Evolutionary conservation across 2,797 vertebrate species (phyloP).

Genomic region (Leuciscus waleckii): DNA sequence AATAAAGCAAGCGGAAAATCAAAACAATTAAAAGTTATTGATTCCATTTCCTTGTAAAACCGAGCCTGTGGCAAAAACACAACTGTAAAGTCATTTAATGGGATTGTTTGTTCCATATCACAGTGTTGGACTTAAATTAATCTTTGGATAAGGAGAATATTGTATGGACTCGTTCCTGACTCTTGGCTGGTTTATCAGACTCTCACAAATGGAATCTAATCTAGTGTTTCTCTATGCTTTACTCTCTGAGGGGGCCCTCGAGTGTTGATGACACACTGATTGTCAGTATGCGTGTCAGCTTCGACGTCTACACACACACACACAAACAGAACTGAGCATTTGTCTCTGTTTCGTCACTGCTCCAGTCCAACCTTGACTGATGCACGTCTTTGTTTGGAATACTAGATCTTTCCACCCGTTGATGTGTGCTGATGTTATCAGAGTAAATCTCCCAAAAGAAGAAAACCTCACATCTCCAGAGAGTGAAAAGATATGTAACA

Average conservation of each 20-base stretch:
- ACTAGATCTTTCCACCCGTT: slow-evolving; percentile 56
- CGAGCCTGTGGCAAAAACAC: neutral
- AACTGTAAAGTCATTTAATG: slow-evolving; percentile 20
- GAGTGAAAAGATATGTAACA: slow-evolving; percentile 55
- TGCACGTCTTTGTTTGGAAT: slow-evolving; percentile 55
- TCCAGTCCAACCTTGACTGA: slow-evolving; percentile 43
- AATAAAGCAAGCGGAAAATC: slow-evolving; percentile 15
- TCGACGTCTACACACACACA: slow-evolving; percentile 63
- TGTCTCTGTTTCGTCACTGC: slow-evolving; percentile 51
- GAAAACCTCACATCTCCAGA: slow-evolving; percentile 52
- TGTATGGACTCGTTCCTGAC: slow-evolving; percentile 32
- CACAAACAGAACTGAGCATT: slow-evolving; percentile 35
- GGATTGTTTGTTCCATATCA: slow-evolving; percentile 19
- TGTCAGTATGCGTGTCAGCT: slow-evolving; percentile 76
- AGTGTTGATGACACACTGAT: slow-evolving; percentile 71
- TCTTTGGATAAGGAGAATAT: slow-evolving; percentile 18
- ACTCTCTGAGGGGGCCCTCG: slow-evolving; percentile 52
- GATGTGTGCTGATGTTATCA: slow-evolving; percentile 63
- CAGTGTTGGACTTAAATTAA: slow-evolving; percentile 14
- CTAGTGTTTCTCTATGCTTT: slow-evolving; percentile 42
- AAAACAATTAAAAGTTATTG: slow-evolving; percentile 11
- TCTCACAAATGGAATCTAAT: slow-evolving; percentile 36
- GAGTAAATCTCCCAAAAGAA: slow-evolving; percentile 41
- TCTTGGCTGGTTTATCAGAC: slow-evolving; percentile 46
- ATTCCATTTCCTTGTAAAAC: slow-evolving; percentile 21